Evolutionary conservation across 2,797 vertebrate genomes (phyloP).

Genomic region (Nannoperca australis): DNA sequence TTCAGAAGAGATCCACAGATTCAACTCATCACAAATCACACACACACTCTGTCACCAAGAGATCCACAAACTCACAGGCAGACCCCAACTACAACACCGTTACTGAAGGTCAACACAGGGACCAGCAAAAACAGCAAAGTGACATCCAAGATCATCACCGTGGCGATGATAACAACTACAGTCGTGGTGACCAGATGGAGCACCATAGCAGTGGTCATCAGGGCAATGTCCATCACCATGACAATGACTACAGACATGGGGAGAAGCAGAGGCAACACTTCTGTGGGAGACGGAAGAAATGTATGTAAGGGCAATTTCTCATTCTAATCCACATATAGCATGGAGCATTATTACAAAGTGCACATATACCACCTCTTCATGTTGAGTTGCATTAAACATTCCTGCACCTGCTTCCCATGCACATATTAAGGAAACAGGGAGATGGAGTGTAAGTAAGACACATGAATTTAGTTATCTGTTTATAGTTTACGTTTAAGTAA

Average conservation of each 20-base stretch:
- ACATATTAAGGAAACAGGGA: not conserved
- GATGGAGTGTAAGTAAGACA: not conserved
- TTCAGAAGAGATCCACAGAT: constrained; percentile 60
- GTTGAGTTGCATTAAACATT: constrained; percentile 7
- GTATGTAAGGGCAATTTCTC: constrained; percentile 91
- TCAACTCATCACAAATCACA: constrained; percentile 17
- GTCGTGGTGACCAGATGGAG: constrained; percentile 3
- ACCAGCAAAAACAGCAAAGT: constrained; percentile 28
- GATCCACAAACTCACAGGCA: constrained; percentile 17
- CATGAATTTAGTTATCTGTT: not conserved
- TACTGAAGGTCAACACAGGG: constrained; percentile 11
- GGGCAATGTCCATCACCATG: constrained; percentile 30
- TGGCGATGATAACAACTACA: constrained; percentile 19
- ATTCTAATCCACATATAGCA: constrained; percentile 46
- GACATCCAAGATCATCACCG: constrained; percentile 20
- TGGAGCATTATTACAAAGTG: not conserved
- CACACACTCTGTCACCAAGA: constrained; percentile 32
- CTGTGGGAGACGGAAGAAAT: constrained; percentile 96
- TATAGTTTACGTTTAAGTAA: not conserved
- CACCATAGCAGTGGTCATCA: constrained; percentile 21
- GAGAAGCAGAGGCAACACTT: constrained; percentile 87
- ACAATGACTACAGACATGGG: constrained; percentile 61
- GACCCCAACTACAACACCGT: not conserved
- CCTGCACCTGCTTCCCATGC: not conserved
- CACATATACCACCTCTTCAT: not conserved